Percentiles rank a stretch among this genome's conserved stretches.
Evolutionary conservation across 35 echinoderm and acorn worm genomes (phyloP).

Genomic region (Lytechinus variegatus): DNA sequence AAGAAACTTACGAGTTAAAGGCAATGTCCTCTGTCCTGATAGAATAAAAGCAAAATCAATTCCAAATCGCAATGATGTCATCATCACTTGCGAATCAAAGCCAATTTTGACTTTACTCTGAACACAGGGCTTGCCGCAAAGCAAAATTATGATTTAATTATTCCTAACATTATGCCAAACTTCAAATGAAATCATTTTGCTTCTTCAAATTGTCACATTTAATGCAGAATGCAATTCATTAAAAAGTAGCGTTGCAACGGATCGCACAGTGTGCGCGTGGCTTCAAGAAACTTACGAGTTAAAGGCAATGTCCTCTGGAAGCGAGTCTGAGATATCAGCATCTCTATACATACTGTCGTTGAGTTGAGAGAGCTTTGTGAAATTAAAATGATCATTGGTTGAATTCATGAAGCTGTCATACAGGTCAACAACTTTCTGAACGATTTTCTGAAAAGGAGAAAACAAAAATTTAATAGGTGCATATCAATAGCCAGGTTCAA

Average conservation of each 20-base stretch:
- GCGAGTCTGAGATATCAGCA: constrained; percentile 73
- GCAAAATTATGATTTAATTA: too few species aligned
- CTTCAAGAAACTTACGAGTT: constrained; percentile 75
- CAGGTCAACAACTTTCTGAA: constrained; percentile 61
- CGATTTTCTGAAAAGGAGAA: constrained; percentile 65
- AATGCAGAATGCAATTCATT: too few species aligned
- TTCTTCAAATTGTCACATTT: too few species aligned
- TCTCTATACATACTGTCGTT: constrained; percentile 67
- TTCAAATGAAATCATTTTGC: too few species aligned
- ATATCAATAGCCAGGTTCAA: background rate
- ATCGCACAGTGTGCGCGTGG: too few species aligned
- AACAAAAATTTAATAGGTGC: background rate
- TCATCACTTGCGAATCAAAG: too few species aligned
- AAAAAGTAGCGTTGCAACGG: too few species aligned
- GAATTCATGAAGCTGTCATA: constrained; percentile 61
- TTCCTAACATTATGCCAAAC: too few species aligned
- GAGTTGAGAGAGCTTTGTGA: constrained; percentile 58
- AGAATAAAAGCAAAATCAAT: too few species aligned
- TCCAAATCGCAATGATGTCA: too few species aligned
- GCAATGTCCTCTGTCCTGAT: constrained; percentile 62
- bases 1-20: constrained; percentile 86
- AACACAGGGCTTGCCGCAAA: too few species aligned
- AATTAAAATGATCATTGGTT: background rate
- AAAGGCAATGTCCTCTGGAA: constrained; percentile 73
- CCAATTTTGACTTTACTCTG: too few species aligned